phyloP scores from a whole-genome alignment of 2,797 vertebrate genomes.

The Silurus lanzhouensis region DNA sequence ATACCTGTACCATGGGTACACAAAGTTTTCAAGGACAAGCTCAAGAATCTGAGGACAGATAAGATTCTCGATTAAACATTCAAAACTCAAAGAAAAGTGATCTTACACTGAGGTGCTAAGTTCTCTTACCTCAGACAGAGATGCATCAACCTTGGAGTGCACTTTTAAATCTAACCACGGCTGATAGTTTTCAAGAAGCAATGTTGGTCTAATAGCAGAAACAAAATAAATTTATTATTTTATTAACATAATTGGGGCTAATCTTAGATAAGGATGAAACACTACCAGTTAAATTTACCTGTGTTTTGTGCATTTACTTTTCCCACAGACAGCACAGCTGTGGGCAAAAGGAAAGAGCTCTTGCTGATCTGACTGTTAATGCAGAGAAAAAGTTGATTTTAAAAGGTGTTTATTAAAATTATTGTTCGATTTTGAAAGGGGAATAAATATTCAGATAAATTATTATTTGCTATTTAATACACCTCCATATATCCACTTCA shows the following conservation, averaged over 20 bases:
- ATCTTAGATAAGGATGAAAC: neutral
- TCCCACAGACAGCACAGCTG: conserved; percentile 94
- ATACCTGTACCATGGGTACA: conserved; percentile 98
- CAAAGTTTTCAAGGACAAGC: conserved; percentile 94
- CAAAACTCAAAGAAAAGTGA: neutral
- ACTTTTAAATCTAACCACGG: conserved; percentile 94
- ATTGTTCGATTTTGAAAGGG: neutral
- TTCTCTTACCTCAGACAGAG: conserved; percentile 88
- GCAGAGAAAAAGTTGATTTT: conserved; percentile 43
- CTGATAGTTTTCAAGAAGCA: conserved; percentile 94
- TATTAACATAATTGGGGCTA: neutral
- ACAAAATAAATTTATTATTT: neutral
- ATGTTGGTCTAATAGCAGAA: conserved; percentile 76
- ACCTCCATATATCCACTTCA: neutral
- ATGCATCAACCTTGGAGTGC: conserved; percentile 92
- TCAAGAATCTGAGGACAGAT: conserved; percentile 84
- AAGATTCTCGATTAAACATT: neutral
- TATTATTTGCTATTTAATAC: neutral
- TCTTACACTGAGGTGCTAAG: neutral
- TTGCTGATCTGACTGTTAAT: conserved; percentile 81
- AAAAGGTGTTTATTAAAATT: neutral
- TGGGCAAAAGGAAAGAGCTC: conserved; percentile 90
- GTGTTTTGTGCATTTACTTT: conserved; percentile 94
- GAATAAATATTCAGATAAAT: neutral
- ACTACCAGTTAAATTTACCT: conserved; percentile 72